Base-by-base conservation (phyloP, 2,113 vertebrate species). In the Phyllostomus hastatus region DNA sequence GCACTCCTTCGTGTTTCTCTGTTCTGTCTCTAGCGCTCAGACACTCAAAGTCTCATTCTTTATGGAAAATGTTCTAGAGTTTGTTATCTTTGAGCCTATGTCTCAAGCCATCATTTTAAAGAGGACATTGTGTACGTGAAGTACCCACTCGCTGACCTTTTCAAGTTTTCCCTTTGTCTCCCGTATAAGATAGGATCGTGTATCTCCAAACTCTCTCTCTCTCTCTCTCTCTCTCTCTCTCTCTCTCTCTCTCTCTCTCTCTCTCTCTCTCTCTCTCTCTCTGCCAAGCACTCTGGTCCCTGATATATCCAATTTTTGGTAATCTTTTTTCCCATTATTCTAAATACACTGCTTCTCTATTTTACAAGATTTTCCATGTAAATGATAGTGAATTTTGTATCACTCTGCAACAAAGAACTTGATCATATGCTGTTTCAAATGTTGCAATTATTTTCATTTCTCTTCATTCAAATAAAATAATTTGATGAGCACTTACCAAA, bases 41-140 rank as follows among this genome's bases (percentile, higher is more conserved):
- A 69, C 43, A 72, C 54, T 84, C 9, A 83, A 83, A 76, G 1
- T 11, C 2, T 2, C 5, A 64, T 10, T 61, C 72, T 87, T 92
- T 72, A 75, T 61, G 26, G n/a, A 85, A 91, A 83, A 52, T 48
- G 11, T 66, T 52, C 24, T 48, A 35, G 26, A 59, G 22, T 85
- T 95, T 94, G 48, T 67, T 91, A 64, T 78, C 48, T 64, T 90
- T 79, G 31, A 89, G 5, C 80, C 12, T 69, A 43, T 31, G 31
- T 93, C 33, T 91, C 67, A 0, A 41, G 14, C n/a, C 35, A 79
- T 88, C 33, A 75, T 91, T 96, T 95, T 43, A 90, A 75, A 95
- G 46, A 57, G 48, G 64, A n/a, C 50, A 48, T 61, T 95, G 9
- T 64, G 16, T 52, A 50, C 31, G 78, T 73, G 15, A 75, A 76